These are phyloP conservation scores for Elaeidobius kamerunicus DNA, from an alignment of 2,888 invertebrate species.

Conservation along the genomic window DNA sequence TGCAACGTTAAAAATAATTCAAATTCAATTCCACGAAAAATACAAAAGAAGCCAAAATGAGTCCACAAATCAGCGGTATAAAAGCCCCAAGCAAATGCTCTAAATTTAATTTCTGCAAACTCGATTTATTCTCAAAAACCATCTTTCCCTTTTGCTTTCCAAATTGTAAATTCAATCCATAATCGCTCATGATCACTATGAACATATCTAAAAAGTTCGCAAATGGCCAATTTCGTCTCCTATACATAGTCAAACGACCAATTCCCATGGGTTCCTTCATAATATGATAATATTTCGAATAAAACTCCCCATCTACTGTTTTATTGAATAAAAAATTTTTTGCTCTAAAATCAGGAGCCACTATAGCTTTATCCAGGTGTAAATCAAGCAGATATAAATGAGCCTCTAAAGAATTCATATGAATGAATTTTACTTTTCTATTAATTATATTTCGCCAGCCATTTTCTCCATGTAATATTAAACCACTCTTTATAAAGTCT, in stretches of 20 bases:
- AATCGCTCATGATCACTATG: conserved; percentile 6
- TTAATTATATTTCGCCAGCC: conserved; percentile 3
- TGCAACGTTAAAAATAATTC: too few species aligned
- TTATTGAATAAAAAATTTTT: conserved; percentile 5
- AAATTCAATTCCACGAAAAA: background rate
- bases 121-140: background rate
- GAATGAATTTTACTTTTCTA: conserved; percentile 3
- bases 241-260: conserved; percentile 3
- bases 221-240: conserved; percentile 15
- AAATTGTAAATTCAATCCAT: conserved; percentile 17
- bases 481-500: conserved; percentile 14
- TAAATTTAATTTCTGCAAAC: conserved; percentile 4
- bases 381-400: conserved; percentile 1
- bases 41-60: background rate
- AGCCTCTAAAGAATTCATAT: conserved; percentile 7
- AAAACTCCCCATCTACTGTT: conserved; percentile 6
- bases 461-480: conserved; percentile 12
- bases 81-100: conserved; percentile 8
- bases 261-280: conserved; percentile 16
- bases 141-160: conserved; percentile 4
- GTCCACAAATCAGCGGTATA: background rate
- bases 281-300: conserved; percentile 18
- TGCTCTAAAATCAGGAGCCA: background rate
- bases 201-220: background rate
- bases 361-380: conserved; percentile 7